These are phyloP conservation scores for Bugulina stolonifera DNA, from an alignment of 2,888 invertebrate genomes.

Conservation along the genomic window DNA sequence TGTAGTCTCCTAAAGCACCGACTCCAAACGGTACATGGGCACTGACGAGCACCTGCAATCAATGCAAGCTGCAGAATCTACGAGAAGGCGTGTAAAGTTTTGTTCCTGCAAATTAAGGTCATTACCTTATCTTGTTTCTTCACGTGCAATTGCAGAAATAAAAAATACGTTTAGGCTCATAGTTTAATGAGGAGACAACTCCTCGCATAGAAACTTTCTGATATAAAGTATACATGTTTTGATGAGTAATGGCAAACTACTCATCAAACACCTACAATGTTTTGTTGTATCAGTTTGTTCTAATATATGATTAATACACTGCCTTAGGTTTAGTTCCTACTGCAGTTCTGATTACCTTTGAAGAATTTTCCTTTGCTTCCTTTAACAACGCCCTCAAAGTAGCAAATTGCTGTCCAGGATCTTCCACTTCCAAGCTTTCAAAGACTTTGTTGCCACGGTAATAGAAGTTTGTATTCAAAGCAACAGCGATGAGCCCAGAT, in stretches of 20 bases:
- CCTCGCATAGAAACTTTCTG: too few relatives aligned
- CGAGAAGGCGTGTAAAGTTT: too few relatives aligned
- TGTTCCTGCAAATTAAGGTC: too few relatives aligned
- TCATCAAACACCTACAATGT: too few relatives aligned
- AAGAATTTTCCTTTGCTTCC: constrained; percentile 67
- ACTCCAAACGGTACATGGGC: constrained; percentile 36
- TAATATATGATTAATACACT: too few relatives aligned
- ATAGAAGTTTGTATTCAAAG: constrained; percentile 82
- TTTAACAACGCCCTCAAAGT: constrained; percentile 73
- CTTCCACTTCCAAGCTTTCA: constrained; percentile 53
- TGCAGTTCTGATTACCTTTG: constrained; percentile 65
- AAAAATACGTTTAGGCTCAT: background rate
- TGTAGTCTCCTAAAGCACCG: constrained; percentile 27
- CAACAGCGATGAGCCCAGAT: constrained; percentile 75
- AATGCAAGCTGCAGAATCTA: too few relatives aligned
- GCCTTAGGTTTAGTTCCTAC: background rate
- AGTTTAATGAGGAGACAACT: too few relatives aligned
- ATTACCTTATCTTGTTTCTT: background rate
- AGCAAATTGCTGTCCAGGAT: constrained; percentile 72
- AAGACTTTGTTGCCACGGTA: constrained; percentile 52
- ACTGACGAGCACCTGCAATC: constrained; percentile 34
- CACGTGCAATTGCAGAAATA: background rate
- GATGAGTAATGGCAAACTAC: too few relatives aligned
- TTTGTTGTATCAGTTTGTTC: too few relatives aligned
- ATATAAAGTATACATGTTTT: too few relatives aligned